Evolutionary conservation across 2,888 invertebrate genomes (phyloP).

Genomic region (Eupithecia subfuscata): DNA sequence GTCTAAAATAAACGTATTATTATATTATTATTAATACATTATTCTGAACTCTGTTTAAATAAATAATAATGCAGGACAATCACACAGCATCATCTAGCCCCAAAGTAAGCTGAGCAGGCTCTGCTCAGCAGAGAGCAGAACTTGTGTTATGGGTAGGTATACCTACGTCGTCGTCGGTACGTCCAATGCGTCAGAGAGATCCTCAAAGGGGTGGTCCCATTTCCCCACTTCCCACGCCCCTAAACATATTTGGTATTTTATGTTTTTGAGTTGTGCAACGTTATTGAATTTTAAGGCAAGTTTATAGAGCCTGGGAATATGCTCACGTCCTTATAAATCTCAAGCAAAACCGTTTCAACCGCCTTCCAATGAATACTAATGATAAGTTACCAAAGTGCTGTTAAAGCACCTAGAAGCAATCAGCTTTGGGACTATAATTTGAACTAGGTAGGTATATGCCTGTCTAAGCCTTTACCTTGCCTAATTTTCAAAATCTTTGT

Average conservation of each 20-base stretch:
- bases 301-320: slow-evolving; percentile 32
- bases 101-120: not conserved
- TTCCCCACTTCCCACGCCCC: not conserved
- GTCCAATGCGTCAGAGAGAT: not conserved
- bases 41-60: no score
- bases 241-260: not conserved
- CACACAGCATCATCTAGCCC: no score
- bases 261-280: not conserved
- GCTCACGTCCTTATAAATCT: slow-evolving; percentile 37
- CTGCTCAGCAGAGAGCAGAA: not conserved
- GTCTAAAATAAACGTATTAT: no score
- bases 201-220: not conserved
- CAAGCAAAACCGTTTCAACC: slow-evolving; percentile 35
- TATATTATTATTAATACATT: no score
- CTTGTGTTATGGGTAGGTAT: not conserved
- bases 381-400: slow-evolving; percentile 41
- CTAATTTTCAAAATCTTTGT: no score
- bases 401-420: slow-evolving; percentile 12
- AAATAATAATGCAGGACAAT: no score
- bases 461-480: not conserved
- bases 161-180: no score
- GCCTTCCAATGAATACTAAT: slow-evolving; percentile 46
- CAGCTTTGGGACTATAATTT: not conserved
- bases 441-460: not conserved
- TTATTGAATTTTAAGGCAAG: not conserved